phyloP scores from a whole-genome alignment of 2,797 vertebrate species.

The Phalloptychus januarius region DNA sequence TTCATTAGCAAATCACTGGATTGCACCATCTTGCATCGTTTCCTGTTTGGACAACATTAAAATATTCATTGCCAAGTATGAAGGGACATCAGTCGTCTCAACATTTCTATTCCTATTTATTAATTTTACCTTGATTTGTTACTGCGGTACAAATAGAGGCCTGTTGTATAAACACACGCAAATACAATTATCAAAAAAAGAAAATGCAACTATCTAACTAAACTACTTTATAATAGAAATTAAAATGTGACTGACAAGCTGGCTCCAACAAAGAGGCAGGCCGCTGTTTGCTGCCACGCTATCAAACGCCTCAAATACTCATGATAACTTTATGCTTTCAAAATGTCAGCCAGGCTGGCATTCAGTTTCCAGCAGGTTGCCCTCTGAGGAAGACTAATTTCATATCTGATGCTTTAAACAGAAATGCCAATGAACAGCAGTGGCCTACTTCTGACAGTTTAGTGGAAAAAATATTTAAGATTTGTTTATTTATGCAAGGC shows the following conservation, averaged over 20 bases:
- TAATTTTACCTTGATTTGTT: neutral
- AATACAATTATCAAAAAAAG: neutral
- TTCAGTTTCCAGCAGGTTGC: slow-evolving; percentile 18
- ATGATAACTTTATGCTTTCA: slow-evolving; percentile 26
- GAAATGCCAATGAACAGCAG: slow-evolving; percentile 47
- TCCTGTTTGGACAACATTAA: neutral
- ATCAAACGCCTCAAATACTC: slow-evolving; percentile 33
- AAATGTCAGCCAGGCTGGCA: slow-evolving; percentile 51
- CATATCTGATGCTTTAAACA: slow-evolving; percentile 37
- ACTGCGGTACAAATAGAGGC: neutral
- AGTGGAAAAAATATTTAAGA: neutral
- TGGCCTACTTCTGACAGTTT: neutral
- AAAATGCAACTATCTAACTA: neutral
- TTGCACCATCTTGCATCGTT: neutral
- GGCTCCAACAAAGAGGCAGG: neutral
- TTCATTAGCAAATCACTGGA: neutral
- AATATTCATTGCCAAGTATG: neutral
- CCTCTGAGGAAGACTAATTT: slow-evolving; percentile 38
- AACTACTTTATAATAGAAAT: neutral
- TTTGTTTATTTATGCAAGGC: neutral
- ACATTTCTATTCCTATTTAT: neutral
- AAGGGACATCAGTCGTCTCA: neutral
- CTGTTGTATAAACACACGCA: neutral
- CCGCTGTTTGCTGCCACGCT: slow-evolving; percentile 19
- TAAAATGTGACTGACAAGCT: neutral